phyloP scores from a whole-genome alignment of 2,113 vertebrate species.

The Cricetomys ansorgei region DNA sequence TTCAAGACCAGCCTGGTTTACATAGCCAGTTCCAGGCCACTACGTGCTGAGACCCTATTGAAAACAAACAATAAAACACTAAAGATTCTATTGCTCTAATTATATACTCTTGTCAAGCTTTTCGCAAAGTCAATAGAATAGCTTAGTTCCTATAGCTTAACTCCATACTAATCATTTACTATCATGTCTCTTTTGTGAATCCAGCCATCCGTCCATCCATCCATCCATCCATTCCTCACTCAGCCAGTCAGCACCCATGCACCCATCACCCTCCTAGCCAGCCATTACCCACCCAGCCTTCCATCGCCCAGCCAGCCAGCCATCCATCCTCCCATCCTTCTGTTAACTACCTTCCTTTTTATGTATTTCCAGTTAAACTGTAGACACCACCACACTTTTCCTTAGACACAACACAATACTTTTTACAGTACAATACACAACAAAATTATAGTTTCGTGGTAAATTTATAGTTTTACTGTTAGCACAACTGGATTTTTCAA shows the following conservation, averaged over 20 bases:
- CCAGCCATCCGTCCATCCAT: background rate
- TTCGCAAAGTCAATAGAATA: slow-evolving; percentile 1
- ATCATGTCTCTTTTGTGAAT: background rate
- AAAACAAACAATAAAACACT: background rate
- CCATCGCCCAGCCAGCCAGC: background rate
- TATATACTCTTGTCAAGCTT: background rate
- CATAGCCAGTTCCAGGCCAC: background rate
- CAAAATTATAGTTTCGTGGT: background rate
- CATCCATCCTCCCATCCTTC: background rate
- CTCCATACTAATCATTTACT: background rate
- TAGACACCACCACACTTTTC: background rate
- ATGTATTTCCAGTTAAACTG: background rate
- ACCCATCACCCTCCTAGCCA: background rate
- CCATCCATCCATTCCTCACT: background rate
- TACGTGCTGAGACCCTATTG: background rate
- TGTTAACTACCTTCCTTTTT: background rate
- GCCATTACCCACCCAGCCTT: too few relatives aligned
- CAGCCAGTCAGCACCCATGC: background rate
- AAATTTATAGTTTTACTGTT: background rate
- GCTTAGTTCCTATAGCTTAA: background rate
- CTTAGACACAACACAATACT: background rate
- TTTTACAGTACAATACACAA: too few relatives aligned
- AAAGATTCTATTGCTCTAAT: background rate
- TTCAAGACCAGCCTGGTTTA: background rate
- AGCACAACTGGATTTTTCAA: background rate